A percentile compares a stretch with the other conserved stretches of the same genome.
Conservation (phyloP, 2,888 invertebrate species). For the Julus scanicus region DNA sequence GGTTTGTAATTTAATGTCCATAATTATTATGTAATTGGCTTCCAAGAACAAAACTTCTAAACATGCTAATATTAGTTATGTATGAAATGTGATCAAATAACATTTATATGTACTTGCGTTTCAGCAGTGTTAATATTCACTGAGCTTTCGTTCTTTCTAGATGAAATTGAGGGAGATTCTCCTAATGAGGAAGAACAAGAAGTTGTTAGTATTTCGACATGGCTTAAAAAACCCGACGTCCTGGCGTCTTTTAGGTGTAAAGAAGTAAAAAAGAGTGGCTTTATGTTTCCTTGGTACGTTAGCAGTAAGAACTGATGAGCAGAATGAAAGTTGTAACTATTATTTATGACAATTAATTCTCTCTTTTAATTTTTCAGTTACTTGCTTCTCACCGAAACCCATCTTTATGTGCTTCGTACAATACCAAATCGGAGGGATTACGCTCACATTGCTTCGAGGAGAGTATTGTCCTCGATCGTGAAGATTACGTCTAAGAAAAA, state of each 20-base stretch:
- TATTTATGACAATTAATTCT: background rate
- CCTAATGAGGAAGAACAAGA: constrained; percentile 74
- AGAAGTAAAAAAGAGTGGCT: constrained; percentile 89
- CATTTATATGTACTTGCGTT: constrained; percentile 61
- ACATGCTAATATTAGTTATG: too few species aligned
- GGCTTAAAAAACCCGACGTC: constrained; percentile 84
- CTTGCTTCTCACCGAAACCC: constrained; percentile 85
- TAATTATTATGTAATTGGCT: too few species aligned
- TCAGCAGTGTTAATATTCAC: background rate
- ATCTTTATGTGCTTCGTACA: constrained; percentile 86
- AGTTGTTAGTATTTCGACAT: constrained; percentile 79
- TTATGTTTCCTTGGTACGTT: constrained; percentile 78
- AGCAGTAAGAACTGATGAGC: constrained; percentile 54
- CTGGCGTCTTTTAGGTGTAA: constrained; percentile 90
- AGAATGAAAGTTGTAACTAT: constrained; percentile 59
- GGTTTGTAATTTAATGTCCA: too few species aligned
- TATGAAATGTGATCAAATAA: background rate
- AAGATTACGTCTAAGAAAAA: constrained; percentile 97
- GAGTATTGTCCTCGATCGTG: constrained; percentile 90
- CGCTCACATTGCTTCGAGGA: constrained; percentile 86
- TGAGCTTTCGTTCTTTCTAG: constrained; percentile 52
- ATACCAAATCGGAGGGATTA: constrained; percentile 79
- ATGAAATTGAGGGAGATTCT: constrained; percentile 59
- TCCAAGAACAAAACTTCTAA: too few species aligned
- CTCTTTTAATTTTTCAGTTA: constrained; percentile 71